Evolutionary conservation across 1,140 invertebrate species (phyloP).

Genomic region (Calycopis cecrops): DNA sequence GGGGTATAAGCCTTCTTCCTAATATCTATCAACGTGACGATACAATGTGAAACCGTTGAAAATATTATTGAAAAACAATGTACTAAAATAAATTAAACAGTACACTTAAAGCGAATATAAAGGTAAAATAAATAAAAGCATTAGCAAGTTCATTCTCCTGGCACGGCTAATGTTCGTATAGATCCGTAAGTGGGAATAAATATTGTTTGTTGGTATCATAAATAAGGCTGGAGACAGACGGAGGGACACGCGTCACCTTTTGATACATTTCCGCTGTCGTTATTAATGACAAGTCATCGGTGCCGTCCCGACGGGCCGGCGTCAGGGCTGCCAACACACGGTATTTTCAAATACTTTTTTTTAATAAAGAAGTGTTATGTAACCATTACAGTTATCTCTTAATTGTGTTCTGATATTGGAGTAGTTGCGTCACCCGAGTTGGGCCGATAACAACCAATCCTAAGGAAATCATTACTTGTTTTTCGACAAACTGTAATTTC

Average conservation of each 20-base stretch:
- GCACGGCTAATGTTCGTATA: constrained; percentile 27
- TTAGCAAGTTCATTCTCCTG: constrained; percentile 1
- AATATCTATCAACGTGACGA: too few relatives aligned
- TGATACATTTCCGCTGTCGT: constrained; percentile 76
- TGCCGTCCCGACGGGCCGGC: constrained; percentile 56
- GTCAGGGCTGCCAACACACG: constrained; percentile 40
- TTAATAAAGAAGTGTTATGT: too few relatives aligned
- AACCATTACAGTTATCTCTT: too few relatives aligned
- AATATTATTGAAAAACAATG: not conserved
- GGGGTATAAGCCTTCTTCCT: too few relatives aligned
- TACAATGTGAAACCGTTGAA: too few relatives aligned
- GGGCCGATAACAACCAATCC: too few relatives aligned
- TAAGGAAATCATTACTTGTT: too few relatives aligned
- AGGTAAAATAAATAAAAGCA: constrained; percentile 7
- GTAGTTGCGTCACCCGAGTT: too few relatives aligned
- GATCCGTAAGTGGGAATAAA: constrained; percentile 56
- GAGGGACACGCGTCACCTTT: constrained; percentile 72
- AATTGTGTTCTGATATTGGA: too few relatives aligned
- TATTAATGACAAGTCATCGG: constrained; percentile 76
- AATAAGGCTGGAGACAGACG: constrained; percentile 67
- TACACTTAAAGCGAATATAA: not conserved
- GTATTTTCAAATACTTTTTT: too few relatives aligned
- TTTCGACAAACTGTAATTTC: too few relatives aligned
- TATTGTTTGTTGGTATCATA: constrained; percentile 69
- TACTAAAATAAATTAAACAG: not conserved